Evolutionary conservation across 1,140 invertebrate species (phyloP), one percentile per base, ranked within the genome.

Genomic region (Tetranychus cinnabarinus): DNA sequence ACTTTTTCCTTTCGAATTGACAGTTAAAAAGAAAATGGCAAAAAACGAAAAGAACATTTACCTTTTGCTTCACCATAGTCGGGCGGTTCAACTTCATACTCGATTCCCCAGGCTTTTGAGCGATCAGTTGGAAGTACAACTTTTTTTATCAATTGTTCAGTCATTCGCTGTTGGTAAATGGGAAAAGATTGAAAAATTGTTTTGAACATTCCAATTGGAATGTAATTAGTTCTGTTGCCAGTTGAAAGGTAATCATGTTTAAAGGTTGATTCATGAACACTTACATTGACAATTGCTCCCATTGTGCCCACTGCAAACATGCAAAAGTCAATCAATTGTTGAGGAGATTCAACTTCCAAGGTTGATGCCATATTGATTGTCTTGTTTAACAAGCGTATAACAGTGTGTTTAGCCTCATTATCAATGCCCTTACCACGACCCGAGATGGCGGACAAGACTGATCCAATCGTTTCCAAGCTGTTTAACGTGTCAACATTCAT

Each of bases 241-340:
- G 23, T 23, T 23, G 23, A 23, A 23, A 23, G 23, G 23, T 23
- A 23, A 23, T 23, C 23, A 23, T 23, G 23, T 23, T 23, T 23
- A 23, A 23, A 23, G 23, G 23, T 23, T 23, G 23, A 59, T 37
- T 23, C 10, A 35, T 3, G 1, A 59, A 57, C 33, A 67, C 66
- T 67, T 65, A 68, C 67, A 45, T 65, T 63, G 3, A 68, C 67
- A 48, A 68, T 67, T 34, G 67, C 66, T 36, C 67, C 67, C 67
- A 68, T 68, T 39, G 67, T 68, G 42, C 67, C 67, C 6, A 68
- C 67, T 46, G 66, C 67, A 63, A 66, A 68, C 64, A 66, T 66
- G 47, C 66, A 64, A 47, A 68, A 68, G 42, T 68, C 67, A 23
- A 68, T 39, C 39, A 68, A 58, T 46, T 68, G 67, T 59, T 68